phyloP scores from a whole-genome alignment of 2,797 vertebrate genomes.

The Microhierax caerulescens region DNA sequence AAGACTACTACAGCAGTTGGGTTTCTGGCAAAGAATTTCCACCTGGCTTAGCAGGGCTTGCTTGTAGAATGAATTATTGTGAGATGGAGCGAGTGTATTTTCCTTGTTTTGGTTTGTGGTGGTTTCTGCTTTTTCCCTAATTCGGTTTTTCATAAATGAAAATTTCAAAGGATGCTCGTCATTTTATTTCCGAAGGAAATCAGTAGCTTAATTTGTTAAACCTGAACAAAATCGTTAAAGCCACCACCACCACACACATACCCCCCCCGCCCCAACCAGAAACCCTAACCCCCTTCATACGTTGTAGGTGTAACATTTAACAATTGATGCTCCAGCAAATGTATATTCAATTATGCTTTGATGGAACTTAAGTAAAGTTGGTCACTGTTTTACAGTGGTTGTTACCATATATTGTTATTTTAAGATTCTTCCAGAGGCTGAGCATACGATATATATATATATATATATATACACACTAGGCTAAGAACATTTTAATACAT shows the following conservation, averaged over 20 bases:
- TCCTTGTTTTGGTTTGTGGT: neutral
- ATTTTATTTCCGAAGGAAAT: neutral
- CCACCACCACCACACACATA: too few relatives aligned
- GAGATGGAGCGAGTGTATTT: rapidly evolving
- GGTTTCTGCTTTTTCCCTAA: rapidly evolving
- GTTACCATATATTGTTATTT: neutral
- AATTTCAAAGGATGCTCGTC: neutral
- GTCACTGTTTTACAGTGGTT: neutral
- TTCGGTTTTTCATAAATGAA: neutral
- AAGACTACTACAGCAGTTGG: neutral
- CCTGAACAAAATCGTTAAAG: neutral
- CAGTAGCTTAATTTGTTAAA: neutral
- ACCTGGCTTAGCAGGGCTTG: neutral
- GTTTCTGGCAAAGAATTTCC: neutral
- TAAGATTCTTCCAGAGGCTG: neutral
- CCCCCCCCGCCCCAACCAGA: neutral
- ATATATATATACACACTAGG: neutral
- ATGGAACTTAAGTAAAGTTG: neutral
- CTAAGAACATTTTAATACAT: neutral
- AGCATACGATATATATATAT: neutral
- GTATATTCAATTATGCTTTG: neutral
- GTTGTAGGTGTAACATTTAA: neutral
- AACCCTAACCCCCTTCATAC: rapidly evolving
- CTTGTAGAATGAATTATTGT: neutral
- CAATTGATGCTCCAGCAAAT: neutral